These are phyloP conservation scores for Bathynomus jamesi DNA, from an alignment of 1,140 invertebrate species.

Conservation along the genomic window DNA sequence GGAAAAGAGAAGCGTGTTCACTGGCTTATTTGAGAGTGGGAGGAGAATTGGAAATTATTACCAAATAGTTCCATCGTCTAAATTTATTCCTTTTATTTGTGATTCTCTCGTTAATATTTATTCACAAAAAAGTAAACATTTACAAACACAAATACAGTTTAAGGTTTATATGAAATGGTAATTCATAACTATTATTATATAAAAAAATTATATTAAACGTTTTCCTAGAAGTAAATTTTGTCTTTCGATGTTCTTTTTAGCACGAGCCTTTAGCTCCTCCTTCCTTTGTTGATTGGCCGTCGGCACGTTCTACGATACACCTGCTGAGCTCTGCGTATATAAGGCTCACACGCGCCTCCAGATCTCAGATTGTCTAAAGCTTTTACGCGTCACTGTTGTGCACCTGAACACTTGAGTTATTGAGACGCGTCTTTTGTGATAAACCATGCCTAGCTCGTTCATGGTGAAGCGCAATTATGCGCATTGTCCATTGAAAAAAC, in stretches of 20 bases:
- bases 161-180: neutral
- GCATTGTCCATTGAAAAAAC: conserved; percentile 80
- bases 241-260: neutral
- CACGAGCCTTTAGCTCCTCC: conserved; percentile 32
- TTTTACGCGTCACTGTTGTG: conserved; percentile 6
- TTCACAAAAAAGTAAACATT: neutral
- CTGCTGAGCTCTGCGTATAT: conserved; percentile 25
- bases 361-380: conserved; percentile 24
- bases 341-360: conserved; percentile 28
- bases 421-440: neutral
- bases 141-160: neutral
- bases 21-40: neutral
- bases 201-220: no score
- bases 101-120: neutral
- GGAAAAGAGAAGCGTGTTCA: conserved; percentile 15
- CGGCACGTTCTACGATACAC: conserved; percentile 33
- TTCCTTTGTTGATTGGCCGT: conserved; percentile 32
- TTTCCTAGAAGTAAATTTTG: conserved; percentile 2
- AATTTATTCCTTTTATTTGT: neutral
- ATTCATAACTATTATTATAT: neutral
- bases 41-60: conserved; percentile 1
- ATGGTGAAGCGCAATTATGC: conserved; percentile 69
- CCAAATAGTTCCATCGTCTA: neutral
- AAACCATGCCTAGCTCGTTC: conserved; percentile 47
- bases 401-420: conserved; percentile 16